These are phyloP conservation scores for Larimichthys polyactis DNA, from an alignment of 2,113 vertebrate species.

Conservation along the genomic window DNA sequence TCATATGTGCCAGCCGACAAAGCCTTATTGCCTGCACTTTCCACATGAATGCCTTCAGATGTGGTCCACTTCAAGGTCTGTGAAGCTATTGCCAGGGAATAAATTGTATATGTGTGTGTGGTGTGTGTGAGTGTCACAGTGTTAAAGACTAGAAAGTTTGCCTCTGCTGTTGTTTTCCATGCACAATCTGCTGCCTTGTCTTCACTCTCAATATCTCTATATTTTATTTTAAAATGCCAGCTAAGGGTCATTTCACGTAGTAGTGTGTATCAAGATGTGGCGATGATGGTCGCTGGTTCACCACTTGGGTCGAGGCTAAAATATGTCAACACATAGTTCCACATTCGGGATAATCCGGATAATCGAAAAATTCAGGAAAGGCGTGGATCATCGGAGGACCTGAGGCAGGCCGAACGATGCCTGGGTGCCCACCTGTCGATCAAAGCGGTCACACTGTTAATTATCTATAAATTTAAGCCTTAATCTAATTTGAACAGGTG, in stretches of 20 bases:
- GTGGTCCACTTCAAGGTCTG: conserved; percentile 62
- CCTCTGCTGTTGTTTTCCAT: conserved; percentile 37
- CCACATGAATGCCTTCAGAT: conserved; percentile 63
- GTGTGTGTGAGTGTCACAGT: conserved; percentile 36
- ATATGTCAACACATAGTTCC: not conserved
- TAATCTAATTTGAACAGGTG: too few species aligned
- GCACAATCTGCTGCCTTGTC: conserved; percentile 8
- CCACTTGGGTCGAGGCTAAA: not conserved
- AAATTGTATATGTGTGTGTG: conserved; percentile 41
- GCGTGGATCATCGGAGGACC: too few species aligned
- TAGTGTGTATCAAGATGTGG: too few species aligned
- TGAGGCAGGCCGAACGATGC: too few species aligned
- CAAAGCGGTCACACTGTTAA: too few species aligned
- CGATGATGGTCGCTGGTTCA: not conserved
- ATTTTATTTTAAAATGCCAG: conserved; percentile 5
- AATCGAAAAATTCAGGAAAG: too few species aligned
- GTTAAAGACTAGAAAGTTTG: conserved; percentile 38
- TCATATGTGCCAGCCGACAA: conserved; percentile 64
- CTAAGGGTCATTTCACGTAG: conserved; percentile 17
- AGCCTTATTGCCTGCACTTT: conserved; percentile 69
- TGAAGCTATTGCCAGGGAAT: conserved; percentile 65
- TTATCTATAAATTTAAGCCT: too few species aligned
- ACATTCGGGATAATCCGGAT: too few species aligned
- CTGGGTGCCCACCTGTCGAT: too few species aligned
- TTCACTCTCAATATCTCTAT: conserved; percentile 20